Evolutionary conservation across 2,113 vertebrate species (phyloP).

Genomic region (Romanogobio albipinnatus): DNA sequence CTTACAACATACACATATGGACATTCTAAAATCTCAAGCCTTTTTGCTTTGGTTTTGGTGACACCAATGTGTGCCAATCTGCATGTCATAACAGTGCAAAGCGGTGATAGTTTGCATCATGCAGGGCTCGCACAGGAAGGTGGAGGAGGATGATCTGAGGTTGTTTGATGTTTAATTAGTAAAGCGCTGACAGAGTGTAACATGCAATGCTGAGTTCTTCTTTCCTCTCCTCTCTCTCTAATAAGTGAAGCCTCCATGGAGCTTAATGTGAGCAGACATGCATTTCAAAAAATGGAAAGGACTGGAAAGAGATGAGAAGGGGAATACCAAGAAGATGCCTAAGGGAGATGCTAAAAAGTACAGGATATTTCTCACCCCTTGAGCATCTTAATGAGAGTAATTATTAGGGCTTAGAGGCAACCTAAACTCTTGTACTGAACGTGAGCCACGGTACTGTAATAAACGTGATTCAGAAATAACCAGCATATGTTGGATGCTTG

Average conservation of each 20-base stretch:
- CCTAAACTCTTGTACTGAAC: neutral
- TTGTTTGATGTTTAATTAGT: slow-evolving; percentile 64
- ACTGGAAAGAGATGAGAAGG: slow-evolving; percentile 1
- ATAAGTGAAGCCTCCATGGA: slow-evolving; percentile 56
- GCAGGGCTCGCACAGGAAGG: slow-evolving; percentile 5
- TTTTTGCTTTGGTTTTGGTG: neutral
- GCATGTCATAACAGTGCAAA: slow-evolving; percentile 8
- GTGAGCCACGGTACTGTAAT: neutral
- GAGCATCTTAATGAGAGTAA: slow-evolving; percentile 2
- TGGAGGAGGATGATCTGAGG: slow-evolving; percentile 26
- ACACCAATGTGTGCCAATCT: slow-evolving; percentile 10
- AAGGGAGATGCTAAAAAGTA: slow-evolving; percentile 27
- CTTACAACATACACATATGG: neutral
- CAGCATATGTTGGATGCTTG: neutral
- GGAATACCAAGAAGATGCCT: slow-evolving; percentile 29
- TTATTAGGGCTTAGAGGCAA: neutral
- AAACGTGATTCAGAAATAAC: neutral
- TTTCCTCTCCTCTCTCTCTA: slow-evolving; percentile 36
- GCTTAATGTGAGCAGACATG: slow-evolving; percentile 46
- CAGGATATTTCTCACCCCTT: neutral
- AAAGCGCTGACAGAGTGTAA: slow-evolving; percentile 44
- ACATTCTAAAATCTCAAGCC: neutral
- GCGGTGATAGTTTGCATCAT: slow-evolving; percentile 29
- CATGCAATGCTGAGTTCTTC: slow-evolving; percentile 34
- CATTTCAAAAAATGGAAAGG: slow-evolving; percentile 57